phyloP scores from a whole-genome alignment of 2,888 invertebrate genomes.

The Tenodera sinensis region DNA sequence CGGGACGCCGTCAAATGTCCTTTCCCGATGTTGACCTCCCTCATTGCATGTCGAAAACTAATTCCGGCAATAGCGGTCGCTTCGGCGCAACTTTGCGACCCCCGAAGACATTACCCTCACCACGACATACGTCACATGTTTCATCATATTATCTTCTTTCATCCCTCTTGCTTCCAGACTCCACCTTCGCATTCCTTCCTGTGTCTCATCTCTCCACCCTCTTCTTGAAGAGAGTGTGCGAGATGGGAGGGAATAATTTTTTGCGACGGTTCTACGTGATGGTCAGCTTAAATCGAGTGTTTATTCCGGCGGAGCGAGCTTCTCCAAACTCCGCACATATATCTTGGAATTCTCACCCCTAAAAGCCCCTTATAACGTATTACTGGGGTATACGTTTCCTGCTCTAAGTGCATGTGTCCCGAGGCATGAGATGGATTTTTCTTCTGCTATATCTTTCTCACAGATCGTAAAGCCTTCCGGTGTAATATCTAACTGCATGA shows the following conservation, averaged over 20 bases:
- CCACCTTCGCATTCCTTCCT: neutral
- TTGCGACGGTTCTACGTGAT: constrained; percentile 1
- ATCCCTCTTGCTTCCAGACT: neutral
- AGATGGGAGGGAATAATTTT: constrained; percentile 6
- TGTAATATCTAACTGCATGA: constrained; percentile 7
- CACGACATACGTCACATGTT: constrained; percentile 11
- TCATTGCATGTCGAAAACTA: neutral
- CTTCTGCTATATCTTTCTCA: constrained; percentile 3
- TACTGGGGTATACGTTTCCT: neutral
- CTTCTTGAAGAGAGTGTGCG: neutral
- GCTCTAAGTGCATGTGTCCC: neutral
- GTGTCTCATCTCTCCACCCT: neutral
- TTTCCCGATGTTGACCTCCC: neutral
- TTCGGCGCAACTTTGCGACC: neutral
- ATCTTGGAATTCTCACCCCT: neutral
- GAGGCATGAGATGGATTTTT: neutral
- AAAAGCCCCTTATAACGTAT: constrained; percentile 10
- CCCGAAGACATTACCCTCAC: neutral
- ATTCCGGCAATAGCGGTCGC: neutral
- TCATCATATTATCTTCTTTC: constrained; percentile 12
- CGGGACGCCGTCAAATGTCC: neutral
- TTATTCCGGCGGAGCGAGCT: constrained; percentile 10
- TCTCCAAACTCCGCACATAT: neutral
- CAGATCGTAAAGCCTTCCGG: constrained; percentile 13
- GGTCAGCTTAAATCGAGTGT: constrained; percentile 20